Evolutionary conservation across 2,113 vertebrate species (phyloP), one percentile per base, ranked within the genome.

Genomic region (Gallinago media): DNA sequence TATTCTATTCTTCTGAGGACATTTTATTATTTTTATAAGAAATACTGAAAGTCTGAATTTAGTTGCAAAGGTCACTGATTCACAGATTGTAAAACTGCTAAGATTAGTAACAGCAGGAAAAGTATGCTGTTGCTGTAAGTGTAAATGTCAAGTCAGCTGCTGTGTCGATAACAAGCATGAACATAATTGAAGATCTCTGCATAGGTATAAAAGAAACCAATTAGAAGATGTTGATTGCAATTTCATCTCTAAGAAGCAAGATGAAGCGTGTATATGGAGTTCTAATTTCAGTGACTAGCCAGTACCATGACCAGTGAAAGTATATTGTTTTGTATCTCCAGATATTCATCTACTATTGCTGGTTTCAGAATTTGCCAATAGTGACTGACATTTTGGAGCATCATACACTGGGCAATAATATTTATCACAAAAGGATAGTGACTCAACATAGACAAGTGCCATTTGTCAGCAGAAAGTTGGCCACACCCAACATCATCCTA

Each of bases 121-220:
- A 75, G 12, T 63, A 52, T 67, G 49, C 80, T 94, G 32, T 82
- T 97, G 67, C 65, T 95, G 26, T 46, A 36, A 77, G 88, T 95
- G 81, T 85, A 97, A 98, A 98, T 96, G 94, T 97, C 97, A 97
- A 93, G 49, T 71, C 70, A 29, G 36, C 56, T 94, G 59, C 70
- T 91, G 23, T 89, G 90, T 77, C 54, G 88, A 75, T 95, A 54
- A 74, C 89, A 96, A 85, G 52, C 66, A 82, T 80, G 49, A 54
- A 29, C 62, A 82, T 87, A 97, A 93, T 71, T 88, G 72, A 94
- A 95, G 79, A 65, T 90, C 25, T 93, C 65, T 70, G 32, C 70
- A 59, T 46, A 66, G 17, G 40, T 91, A 83, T 92, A 81, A 96
- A 97, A 91, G 36, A 59, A 93, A 90, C 20, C 8, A 97, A 96